These are phyloP conservation scores for Tuberolachnus salignus DNA, from an alignment of 2,888 invertebrate species.

Conservation along the genomic window DNA sequence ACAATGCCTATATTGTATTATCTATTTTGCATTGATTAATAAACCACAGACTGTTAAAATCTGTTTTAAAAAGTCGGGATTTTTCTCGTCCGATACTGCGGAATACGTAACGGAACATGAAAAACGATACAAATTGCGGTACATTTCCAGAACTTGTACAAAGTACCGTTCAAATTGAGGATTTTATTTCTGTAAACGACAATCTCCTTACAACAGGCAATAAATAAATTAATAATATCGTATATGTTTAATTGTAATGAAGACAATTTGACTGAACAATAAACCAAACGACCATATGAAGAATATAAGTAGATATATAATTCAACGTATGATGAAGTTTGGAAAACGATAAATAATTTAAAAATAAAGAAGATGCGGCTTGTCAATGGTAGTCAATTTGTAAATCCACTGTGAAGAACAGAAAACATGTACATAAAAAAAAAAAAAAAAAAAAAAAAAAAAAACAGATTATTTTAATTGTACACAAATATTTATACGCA, in stretches of 20 bases:
- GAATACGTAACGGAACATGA: constrained; percentile 4
- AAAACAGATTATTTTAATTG: too few relatives aligned
- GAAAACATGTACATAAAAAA: too few relatives aligned
- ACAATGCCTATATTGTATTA: too few relatives aligned
- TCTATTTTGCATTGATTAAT: not conserved
- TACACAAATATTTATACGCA: too few relatives aligned
- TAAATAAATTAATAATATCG: not conserved
- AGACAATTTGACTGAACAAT: not conserved
- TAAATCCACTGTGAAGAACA: too few relatives aligned
- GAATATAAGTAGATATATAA: too few relatives aligned
- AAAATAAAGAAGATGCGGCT: too few relatives aligned
- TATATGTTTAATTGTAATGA: not conserved
- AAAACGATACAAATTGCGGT: not conserved
- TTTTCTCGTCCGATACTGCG: too few relatives aligned
- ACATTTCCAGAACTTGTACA: not conserved
- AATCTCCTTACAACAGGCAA: not conserved
- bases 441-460: too few relatives aligned
- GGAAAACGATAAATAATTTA: too few relatives aligned
- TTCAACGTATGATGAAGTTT: too few relatives aligned
- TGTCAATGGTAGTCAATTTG: too few relatives aligned
- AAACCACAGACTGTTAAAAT: constrained; percentile 2
- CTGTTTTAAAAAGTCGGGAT: constrained; percentile 11
- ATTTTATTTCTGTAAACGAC: not conserved
- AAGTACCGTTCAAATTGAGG: not conserved
- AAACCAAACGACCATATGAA: not conserved